Percentiles rank a stretch among this genome's conserved stretches.
phyloP scores from a whole-genome alignment of 2,113 vertebrate genomes.

The Actinemys pallida region DNA sequence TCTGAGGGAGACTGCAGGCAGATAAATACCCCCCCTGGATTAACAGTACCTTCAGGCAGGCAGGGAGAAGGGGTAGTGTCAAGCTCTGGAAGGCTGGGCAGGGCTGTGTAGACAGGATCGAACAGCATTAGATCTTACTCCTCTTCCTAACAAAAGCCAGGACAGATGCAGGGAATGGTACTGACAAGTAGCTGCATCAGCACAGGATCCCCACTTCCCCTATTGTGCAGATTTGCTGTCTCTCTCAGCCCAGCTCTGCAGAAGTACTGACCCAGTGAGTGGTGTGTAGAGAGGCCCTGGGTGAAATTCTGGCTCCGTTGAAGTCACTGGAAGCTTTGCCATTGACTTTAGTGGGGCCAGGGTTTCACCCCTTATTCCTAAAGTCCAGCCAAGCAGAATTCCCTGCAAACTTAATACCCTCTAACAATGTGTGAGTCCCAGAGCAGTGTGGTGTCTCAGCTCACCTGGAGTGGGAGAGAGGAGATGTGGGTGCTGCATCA shows the following conservation, averaged over 20 bases:
- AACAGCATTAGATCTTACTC: not conserved
- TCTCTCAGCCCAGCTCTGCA: not conserved
- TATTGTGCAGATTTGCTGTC: no score
- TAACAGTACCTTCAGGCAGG: no score
- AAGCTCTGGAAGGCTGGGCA: not conserved
- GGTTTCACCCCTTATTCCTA: not conserved
- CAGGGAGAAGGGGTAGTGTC: not conserved
- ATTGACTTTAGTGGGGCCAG: not conserved
- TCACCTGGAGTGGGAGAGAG: not conserved
- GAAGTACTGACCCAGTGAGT: not conserved
- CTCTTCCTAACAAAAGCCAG: not conserved
- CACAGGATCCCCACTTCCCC: not conserved
- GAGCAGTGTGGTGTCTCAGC: fast-evolving
- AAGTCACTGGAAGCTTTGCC: not conserved
- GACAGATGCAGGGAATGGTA: not conserved
- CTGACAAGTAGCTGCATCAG: not conserved
- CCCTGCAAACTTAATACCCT: not conserved
- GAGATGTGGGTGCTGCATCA: no score
- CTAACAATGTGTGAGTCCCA: not conserved
- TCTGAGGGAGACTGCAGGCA: not conserved
- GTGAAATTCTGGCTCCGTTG: not conserved
- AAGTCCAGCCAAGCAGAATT: no score
- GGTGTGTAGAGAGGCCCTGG: not conserved
- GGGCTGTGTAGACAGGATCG: not conserved
- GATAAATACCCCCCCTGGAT: not conserved